Base-by-base conservation (phyloP, 2,113 vertebrate species). In the Falcunculus frontatus region DNA sequence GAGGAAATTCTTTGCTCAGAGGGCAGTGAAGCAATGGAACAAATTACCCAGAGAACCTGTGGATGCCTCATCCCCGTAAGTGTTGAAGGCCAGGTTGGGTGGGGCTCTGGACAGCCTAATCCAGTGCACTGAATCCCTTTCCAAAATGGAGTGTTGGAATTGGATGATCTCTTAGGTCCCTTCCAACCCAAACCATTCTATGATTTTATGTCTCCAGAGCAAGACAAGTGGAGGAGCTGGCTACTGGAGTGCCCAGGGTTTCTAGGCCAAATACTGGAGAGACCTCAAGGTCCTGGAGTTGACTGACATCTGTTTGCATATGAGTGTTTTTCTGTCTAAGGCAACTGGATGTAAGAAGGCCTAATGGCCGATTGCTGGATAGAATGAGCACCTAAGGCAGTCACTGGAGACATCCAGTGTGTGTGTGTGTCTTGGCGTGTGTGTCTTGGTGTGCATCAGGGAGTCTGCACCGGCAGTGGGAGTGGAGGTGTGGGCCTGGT, bases 271-370 rank as follows among this genome's bases (percentile, higher is more conserved):
- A 72, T n/a, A 35, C 19, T 44, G 37, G 26, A 69, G 53, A 63
- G 2, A 41, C 22, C 4, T 16, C 21, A 39, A 1, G 4, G 2
- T 67, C 9, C n/a, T 35, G 12, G 22, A 2, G 9, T 37, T 70
- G 52, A 13, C 26, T 46, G 44, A 64, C 6, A 46, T 15, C 6
- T 67, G 8, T 68, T 79, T 64, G 26, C 10, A 25, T 26, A 6
- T 32, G 16, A 39, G 6, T 26, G 4, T 29, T 6, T 68, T 55
- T 46, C 29, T 56, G 19, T 47, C 21, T 27, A 41, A 73, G 30
- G 37, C 20, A 83, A 3, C 11, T 39, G 30, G 20, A 60, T 30
- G 15, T 16, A 62, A 55, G 30, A 84, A 22, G 33, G 60, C 73
- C 46, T n/a, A 77, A 80, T 16, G 9, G 9, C 18, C 6, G 30